Evolutionary conservation across 2,888 invertebrate species (phyloP).

Genomic region (Apodemia zela): DNA sequence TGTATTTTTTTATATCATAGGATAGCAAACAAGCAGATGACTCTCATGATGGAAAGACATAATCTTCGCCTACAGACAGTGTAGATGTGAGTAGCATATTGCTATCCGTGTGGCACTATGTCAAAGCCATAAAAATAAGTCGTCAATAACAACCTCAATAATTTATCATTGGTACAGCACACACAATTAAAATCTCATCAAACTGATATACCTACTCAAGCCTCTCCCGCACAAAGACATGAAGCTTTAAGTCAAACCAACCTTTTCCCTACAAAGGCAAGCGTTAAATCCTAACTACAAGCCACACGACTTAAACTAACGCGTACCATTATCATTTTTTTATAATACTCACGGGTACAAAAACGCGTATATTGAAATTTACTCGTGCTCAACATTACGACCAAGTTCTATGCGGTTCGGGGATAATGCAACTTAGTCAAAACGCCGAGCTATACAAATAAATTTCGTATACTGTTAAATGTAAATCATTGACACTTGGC

Average conservation of each 20-base stretch:
- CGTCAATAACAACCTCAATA: background rate
- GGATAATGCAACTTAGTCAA: background rate
- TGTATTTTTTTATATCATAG: too few species aligned
- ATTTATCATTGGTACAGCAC: background rate
- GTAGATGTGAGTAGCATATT: too few species aligned
- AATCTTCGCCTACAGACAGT: too few species aligned
- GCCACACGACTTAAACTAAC: slow-evolving; percentile 39
- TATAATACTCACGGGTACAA: background rate
- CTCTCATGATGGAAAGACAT: too few species aligned
- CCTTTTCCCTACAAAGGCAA: slow-evolving; percentile 60
- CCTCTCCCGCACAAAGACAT: background rate
- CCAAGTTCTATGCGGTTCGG: background rate
- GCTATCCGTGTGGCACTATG: too few species aligned
- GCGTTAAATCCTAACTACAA: slow-evolving; percentile 61
- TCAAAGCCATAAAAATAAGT: background rate
- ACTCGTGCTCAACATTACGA: background rate
- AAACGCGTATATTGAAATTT: background rate
- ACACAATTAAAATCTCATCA: background rate
- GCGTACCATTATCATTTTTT: background rate
- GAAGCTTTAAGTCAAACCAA: slow-evolving; percentile 36
- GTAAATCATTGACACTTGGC: background rate
- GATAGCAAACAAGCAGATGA: too few species aligned
- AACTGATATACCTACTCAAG: background rate
- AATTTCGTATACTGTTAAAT: background rate
- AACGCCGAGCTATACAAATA: background rate